Evolutionary conservation across 2,888 invertebrate species (phyloP).

Genomic region (Coenonympha arcania): DNA sequence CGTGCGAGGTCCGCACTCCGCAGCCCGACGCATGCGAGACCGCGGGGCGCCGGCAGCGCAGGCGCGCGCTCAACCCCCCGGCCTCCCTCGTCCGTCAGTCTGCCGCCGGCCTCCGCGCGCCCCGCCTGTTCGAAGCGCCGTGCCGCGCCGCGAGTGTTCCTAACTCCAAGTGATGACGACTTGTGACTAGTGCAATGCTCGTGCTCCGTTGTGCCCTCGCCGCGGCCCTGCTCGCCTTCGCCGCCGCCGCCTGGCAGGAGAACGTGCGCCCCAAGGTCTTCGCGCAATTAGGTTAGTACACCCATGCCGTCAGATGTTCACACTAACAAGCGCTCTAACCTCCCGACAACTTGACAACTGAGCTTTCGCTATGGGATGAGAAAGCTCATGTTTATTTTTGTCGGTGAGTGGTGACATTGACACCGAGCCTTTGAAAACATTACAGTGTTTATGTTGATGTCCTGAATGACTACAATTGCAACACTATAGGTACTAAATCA

Average conservation of each 20-base stretch:
- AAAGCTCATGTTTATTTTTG: constrained; percentile 60
- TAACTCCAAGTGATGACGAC: constrained; percentile 66
- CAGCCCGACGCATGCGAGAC: constrained; percentile 74
- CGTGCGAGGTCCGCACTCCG: constrained; percentile 73
- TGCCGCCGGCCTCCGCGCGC: constrained; percentile 72
- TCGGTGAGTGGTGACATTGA: constrained; percentile 58
- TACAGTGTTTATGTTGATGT: constrained; percentile 28
- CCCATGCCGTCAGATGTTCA: constrained; percentile 27
- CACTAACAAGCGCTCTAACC: constrained; percentile 14
- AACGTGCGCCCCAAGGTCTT: constrained; percentile 94
- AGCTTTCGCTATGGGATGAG: constrained; percentile 24
- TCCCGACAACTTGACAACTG: constrained; percentile 16
- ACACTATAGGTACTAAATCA: not conserved
- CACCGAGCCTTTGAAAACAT: constrained; percentile 23
- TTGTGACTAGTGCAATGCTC: constrained; percentile 72
- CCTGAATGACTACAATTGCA: not conserved
- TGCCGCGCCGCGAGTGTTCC: constrained; percentile 54
- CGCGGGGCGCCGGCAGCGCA: constrained; percentile 62
- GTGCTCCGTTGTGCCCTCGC: constrained; percentile 67
- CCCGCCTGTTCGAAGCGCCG: constrained; percentile 62
- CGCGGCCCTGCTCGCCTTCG: constrained; percentile 72
- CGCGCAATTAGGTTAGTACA: constrained; percentile 88
- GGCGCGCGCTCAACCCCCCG: constrained; percentile 63
- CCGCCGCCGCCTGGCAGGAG: constrained; percentile 87
- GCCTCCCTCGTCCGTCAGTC: constrained; percentile 69